A percentile compares a stretch with the other conserved stretches of the same genome.
Evolutionary conservation across 2,797 vertebrate genomes (phyloP).

Genomic region (Bradypus variegatus): DNA sequence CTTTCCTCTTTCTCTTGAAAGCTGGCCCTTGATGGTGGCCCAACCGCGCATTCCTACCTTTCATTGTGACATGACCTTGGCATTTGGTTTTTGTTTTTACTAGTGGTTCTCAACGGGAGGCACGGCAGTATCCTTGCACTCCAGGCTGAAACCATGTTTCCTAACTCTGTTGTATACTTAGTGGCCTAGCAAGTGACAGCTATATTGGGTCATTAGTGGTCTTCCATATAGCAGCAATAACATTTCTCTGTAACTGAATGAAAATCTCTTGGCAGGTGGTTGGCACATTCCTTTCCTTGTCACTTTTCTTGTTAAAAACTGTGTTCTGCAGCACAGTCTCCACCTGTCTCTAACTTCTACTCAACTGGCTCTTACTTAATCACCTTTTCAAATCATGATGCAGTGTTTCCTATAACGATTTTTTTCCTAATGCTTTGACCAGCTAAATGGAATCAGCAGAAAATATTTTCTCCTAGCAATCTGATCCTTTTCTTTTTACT

Average conservation of each 20-base stretch:
- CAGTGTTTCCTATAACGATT: neutral
- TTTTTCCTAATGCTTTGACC: neutral
- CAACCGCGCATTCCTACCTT: neutral
- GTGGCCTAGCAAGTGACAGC: neutral
- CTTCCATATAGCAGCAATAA: neutral
- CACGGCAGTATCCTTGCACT: neutral
- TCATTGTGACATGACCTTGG: neutral
- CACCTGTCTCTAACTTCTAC: neutral
- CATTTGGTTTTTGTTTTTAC: constrained; percentile 16
- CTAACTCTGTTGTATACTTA: neutral
- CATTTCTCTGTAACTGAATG: constrained; percentile 17
- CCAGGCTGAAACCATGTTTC: neutral
- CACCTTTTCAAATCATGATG: neutral
- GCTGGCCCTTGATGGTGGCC: neutral
- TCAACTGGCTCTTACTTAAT: neutral
- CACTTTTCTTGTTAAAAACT: neutral
- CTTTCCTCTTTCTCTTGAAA: neutral
- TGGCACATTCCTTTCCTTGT: neutral
- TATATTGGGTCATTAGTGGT: neutral
- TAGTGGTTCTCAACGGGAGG: neutral
- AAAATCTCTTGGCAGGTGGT: constrained; percentile 9
- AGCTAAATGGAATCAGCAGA: neutral
- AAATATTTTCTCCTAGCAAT: neutral
- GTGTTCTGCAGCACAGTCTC: neutral
- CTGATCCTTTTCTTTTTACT: neutral